Base-by-base conservation (phyloP, 2,888 invertebrate species). In the Yponomeuta malinellus region DNA sequence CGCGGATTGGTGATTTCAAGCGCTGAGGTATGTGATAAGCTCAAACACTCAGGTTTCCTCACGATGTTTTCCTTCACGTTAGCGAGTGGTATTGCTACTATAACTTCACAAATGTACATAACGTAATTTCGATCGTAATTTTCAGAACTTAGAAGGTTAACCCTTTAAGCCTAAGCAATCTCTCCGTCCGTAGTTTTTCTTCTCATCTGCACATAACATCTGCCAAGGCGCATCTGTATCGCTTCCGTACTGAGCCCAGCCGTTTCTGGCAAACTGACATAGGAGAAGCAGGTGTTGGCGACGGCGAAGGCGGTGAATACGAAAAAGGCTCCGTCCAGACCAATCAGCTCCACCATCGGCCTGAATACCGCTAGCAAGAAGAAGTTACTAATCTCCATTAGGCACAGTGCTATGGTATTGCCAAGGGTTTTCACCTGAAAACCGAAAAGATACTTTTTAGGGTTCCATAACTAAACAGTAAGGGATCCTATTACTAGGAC, bases 191-290 rank as follows among this genome's bases (percentile, higher is more conserved):
- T 12, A 59, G 3, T 5, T 15, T 8, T 15, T 59, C 65, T 29
- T 5, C 65, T 31, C 10, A 65, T 33, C n/a, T 67, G 67, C 2
- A 67, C 10, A 43, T 15, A 67, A 12, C 67, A 43, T 23, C 9
- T 64, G 2, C n/a, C 43, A n/a, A 67, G 37, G 15, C n/a, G 12
- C 67, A 8, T 10, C 6, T 52, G 68, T 23, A 48, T 68, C 2
- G 15, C 48, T 12, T 68, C 68, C 8, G 48, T 68, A 0, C 82
- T 78, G 33, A 82, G 76, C 1, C 81, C 81, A 71, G 83, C 84
- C 0, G 90, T 90, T 74, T 90, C 90, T 15, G 85, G 86, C 67
- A 88, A 79, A 12, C 77, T 74, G 2, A 85, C 75, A 52, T 78
- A 75, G 0, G 83, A 73, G 37, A 83, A 71, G 0, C 82, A 23